phyloP scores from a whole-genome alignment of 2,888 invertebrate genomes.

The Mongoloraphidia duomilia region DNA sequence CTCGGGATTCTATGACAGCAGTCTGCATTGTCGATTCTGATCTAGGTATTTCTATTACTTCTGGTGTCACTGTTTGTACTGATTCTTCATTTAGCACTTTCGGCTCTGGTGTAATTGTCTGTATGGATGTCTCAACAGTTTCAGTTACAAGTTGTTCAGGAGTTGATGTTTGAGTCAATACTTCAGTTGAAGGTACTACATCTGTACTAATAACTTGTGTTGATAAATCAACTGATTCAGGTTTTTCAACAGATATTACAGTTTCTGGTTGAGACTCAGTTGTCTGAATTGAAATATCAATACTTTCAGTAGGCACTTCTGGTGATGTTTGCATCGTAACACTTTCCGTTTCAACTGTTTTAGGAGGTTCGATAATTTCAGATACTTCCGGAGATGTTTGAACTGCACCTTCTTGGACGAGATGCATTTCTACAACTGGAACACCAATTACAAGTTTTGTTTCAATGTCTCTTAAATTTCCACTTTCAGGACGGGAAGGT shows the following conservation, averaged over 20 bases:
- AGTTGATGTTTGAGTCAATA: slow-evolving; percentile 22
- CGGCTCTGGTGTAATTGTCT: slow-evolving; percentile 27
- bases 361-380: slow-evolving; percentile 23
- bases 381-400: slow-evolving; percentile 43
- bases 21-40: slow-evolving; percentile 28
- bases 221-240: slow-evolving; percentile 17
- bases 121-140: slow-evolving; percentile 29
- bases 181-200: slow-evolving; percentile 14
- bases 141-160: slow-evolving; percentile 21
- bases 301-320: slow-evolving; percentile 31
- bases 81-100: slow-evolving; percentile 22
- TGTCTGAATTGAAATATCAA: slow-evolving; percentile 42
- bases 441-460: slow-evolving; percentile 34
- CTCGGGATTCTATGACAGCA: slow-evolving; percentile 20
- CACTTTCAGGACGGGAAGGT: slow-evolving; percentile 38
- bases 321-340: slow-evolving; percentile 40
- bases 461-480: slow-evolving; percentile 36
- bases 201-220: slow-evolving; percentile 8
- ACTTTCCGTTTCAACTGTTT: slow-evolving; percentile 24
- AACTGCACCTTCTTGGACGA: slow-evolving; percentile 38
- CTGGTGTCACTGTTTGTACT: slow-evolving; percentile 24
- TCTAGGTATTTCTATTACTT: slow-evolving; percentile 15
- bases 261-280: slow-evolving; percentile 11
- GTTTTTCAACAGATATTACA: slow-evolving; percentile 17
- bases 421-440: slow-evolving; percentile 41